phyloP scores from a whole-genome alignment of 2,888 invertebrate species.

The Noctua janthina region DNA sequence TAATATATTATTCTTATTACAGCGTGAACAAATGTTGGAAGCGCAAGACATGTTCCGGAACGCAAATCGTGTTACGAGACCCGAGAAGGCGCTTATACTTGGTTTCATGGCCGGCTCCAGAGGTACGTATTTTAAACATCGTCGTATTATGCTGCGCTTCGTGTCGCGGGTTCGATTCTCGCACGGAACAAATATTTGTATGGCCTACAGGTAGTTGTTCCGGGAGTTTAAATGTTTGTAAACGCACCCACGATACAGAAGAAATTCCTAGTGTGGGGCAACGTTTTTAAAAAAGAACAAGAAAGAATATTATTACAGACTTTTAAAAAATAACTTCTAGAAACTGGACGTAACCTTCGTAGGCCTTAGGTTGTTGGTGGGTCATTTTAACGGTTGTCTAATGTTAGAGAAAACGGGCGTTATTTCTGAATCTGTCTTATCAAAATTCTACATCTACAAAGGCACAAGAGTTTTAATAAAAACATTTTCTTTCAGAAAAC shows the following conservation, averaged over 20 bases:
- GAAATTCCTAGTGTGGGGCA: too few relatives aligned
- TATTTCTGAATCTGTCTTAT: not conserved
- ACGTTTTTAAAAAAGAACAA: too few relatives aligned
- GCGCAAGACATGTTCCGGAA: constrained; percentile 99
- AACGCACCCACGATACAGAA: too few relatives aligned
- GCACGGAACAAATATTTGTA: too few relatives aligned
- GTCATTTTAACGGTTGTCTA: not conserved
- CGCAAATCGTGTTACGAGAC: constrained; percentile 98
- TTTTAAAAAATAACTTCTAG: too few relatives aligned
- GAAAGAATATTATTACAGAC: too few relatives aligned
- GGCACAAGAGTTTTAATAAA: too few relatives aligned
- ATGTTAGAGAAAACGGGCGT: not conserved
- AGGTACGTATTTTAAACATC: constrained; percentile 87
- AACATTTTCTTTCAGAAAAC: constrained; percentile 92
- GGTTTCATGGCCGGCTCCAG: constrained; percentile 99
- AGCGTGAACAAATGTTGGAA: constrained; percentile 98
- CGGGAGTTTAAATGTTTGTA: too few relatives aligned
- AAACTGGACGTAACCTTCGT: too few relatives aligned
- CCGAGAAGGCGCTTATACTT: constrained; percentile 98
- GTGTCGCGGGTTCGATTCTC: too few relatives aligned
- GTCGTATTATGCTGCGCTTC: not conserved
- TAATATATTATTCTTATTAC: constrained; percentile 65
- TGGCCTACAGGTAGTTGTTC: too few relatives aligned
- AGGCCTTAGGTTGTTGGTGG: too few relatives aligned
- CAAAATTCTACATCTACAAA: not conserved